phyloP scores from a whole-genome alignment of 2,113 vertebrate species.

The Oncorhynchus gorbuscha region DNA sequence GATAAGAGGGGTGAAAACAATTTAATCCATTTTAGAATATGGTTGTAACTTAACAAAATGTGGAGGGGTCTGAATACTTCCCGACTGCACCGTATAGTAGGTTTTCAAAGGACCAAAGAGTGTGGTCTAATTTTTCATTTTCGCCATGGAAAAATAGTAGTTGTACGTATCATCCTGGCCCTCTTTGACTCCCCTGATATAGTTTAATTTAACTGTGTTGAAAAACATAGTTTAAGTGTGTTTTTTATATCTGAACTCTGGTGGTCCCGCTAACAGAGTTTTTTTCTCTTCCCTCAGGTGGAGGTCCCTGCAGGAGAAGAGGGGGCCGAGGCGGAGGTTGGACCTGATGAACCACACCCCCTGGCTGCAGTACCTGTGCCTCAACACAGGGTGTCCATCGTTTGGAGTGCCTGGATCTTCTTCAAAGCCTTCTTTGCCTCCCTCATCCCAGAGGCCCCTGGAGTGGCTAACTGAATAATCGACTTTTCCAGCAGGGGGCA shows the following conservation, averaged over 20 bases:
- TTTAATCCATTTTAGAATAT: no score
- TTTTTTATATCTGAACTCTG: not conserved
- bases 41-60: no score
- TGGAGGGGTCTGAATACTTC: no score
- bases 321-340: conserved; percentile 25
- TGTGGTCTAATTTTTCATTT: no score
- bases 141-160: no score
- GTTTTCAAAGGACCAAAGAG: no score
- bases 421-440: conserved; percentile 96
- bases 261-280: not conserved
- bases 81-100: no score
- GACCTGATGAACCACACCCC: conserved; percentile 18
- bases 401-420: conserved; percentile 89
- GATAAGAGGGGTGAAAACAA: no score
- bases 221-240: no score
- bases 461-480: conserved; percentile 74
- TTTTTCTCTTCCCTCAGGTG: conserved; percentile 40
- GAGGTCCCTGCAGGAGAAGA: conserved; percentile 33
- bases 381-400: conserved; percentile 65
- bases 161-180: no score
- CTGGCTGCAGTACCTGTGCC: conserved; percentile 64
- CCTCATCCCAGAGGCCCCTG: conserved; percentile 86
- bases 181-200: no score
- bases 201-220: no score
- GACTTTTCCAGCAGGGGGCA: not conserved